phyloP scores from a whole-genome alignment of 2,888 invertebrate species.

The Lottia scabra region DNA sequence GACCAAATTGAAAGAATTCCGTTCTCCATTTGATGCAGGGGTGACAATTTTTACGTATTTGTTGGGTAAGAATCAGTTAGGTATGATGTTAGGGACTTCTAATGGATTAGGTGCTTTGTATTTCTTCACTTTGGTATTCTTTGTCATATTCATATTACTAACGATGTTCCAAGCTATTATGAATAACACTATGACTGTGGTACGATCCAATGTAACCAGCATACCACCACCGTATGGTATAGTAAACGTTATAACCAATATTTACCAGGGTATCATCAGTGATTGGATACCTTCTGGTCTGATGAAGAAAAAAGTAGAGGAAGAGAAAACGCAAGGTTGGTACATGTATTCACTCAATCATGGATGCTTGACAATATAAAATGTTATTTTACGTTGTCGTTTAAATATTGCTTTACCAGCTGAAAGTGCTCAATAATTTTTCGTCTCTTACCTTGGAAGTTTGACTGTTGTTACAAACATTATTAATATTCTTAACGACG shows the following conservation, averaged over 20 bases:
- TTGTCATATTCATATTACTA: conserved; percentile 47
- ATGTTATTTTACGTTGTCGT: too few species aligned
- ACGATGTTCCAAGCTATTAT: conserved; percentile 52
- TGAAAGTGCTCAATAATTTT: too few species aligned
- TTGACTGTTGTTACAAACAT: too few species aligned
- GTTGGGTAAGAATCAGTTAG: conserved; percentile 49
- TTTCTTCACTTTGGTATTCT: conserved; percentile 47
- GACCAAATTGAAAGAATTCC: conserved; percentile 52
- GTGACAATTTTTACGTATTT: conserved; percentile 66
- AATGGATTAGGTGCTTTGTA: conserved; percentile 46
- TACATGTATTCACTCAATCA: too few species aligned
- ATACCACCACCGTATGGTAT: conserved; percentile 29
- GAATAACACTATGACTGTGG: conserved; percentile 46
- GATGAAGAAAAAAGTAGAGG: neutral
- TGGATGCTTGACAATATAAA: too few species aligned
- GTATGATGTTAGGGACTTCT: conserved; percentile 35
- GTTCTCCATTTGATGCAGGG: conserved; percentile 61
- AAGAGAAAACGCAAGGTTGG: too few species aligned
- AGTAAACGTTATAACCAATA: conserved; percentile 22
- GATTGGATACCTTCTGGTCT: conserved; percentile 25
- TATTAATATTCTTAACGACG: too few species aligned
- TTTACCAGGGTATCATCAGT: conserved; percentile 20
- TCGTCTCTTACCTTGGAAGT: too few species aligned
- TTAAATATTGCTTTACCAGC: too few species aligned
- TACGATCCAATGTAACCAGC: conserved; percentile 31